phyloP scores from a whole-genome alignment of 2,797 vertebrate species.

The Anisognathus igniventris region DNA sequence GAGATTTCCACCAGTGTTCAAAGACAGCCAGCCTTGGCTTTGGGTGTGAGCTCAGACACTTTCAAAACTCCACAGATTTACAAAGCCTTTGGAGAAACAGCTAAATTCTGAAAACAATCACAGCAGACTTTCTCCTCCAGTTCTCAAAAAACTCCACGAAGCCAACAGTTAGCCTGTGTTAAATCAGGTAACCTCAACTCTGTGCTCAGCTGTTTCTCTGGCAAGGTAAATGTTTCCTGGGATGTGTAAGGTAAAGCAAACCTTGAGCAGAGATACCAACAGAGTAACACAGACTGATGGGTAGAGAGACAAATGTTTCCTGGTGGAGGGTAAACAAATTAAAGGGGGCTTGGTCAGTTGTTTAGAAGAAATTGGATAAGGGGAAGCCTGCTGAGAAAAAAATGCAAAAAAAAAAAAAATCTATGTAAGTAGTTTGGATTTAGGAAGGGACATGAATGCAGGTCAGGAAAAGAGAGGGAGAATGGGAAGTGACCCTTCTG shows the following conservation, averaged over 20 bases:
- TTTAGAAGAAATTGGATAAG: neutral
- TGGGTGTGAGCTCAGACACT: neutral
- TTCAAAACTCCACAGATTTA: neutral
- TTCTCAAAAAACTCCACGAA: neutral
- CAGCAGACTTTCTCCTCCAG: neutral
- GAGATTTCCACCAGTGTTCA: neutral
- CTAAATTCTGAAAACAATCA: neutral
- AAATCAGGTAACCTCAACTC: neutral
- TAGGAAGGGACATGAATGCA: neutral
- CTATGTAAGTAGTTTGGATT: neutral
- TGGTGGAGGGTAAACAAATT: neutral
- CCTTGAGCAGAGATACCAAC: neutral
- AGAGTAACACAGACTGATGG: neutral
- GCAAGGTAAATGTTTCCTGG: neutral
- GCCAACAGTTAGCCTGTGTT: neutral
- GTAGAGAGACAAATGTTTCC: neutral
- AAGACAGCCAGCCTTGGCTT: neutral
- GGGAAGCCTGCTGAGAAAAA: neutral
- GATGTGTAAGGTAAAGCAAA: fast-evolving
- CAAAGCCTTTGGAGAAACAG: neutral
- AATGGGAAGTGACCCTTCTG: neutral
- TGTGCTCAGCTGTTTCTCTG: neutral
- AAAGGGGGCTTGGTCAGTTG: neutral
- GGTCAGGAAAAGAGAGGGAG: neutral
- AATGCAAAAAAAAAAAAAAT: neutral